A percentile compares a stretch with the other conserved stretches of the same genome.
Conservation (phyloP, 2,113 vertebrate genomes). For the Xenotilapia caudafasciata region DNA sequence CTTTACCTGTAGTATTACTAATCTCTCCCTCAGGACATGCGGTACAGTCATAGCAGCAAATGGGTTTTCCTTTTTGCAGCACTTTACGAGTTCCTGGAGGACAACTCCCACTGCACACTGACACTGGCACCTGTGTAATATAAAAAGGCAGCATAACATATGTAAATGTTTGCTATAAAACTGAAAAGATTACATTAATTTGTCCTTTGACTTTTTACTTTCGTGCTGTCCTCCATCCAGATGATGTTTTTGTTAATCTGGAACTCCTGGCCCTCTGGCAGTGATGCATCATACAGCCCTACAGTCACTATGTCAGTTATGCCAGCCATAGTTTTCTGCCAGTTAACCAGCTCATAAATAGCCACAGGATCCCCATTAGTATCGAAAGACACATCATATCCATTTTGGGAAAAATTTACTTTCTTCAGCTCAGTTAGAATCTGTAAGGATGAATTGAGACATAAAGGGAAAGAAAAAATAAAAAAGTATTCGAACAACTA, state of each 20-base stretch:
- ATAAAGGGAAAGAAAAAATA: background rate
- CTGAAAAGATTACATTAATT: slow-evolving; percentile 5
- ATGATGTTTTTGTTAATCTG: slow-evolving; percentile 37
- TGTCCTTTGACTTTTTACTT: slow-evolving; percentile 9
- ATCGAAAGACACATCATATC: slow-evolving; percentile 61
- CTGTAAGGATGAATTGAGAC: background rate
- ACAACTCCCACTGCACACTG: slow-evolving; percentile 62
- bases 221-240: slow-evolving; percentile 37
- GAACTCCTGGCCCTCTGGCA: slow-evolving; percentile 44
- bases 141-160: background rate
- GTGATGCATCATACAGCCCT: slow-evolving; percentile 57
- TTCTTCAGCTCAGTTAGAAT: slow-evolving; percentile 46
- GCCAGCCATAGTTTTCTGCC: slow-evolving; percentile 46
- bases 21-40: slow-evolving; percentile 51
- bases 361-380: slow-evolving; percentile 63
- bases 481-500: background rate
- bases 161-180: background rate
- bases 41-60: slow-evolving; percentile 65
- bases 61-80: background rate
- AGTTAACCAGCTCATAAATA: slow-evolving; percentile 67
- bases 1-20: background rate
- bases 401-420: slow-evolving; percentile 53
- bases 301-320: slow-evolving; percentile 43
- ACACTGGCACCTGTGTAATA: slow-evolving; percentile 8
- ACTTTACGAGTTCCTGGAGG: slow-evolving; percentile 59